Percentiles rank a stretch among this genome's conserved stretches.
Conservation (phyloP, 2,888 invertebrate species). For the Tillus elongatus region DNA sequence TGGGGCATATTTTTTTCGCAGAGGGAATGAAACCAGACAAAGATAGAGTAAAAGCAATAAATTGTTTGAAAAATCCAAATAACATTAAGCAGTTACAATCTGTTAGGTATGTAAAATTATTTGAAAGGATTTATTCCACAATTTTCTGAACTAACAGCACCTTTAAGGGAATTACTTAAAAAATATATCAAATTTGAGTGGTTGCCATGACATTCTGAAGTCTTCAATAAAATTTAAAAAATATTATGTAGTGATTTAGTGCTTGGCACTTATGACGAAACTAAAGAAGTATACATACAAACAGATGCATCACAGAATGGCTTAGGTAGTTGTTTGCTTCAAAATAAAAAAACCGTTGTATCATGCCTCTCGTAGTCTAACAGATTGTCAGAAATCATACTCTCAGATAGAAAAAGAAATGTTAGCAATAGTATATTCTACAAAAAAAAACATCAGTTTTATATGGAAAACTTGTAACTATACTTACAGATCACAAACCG, state of each 20-base stretch:
- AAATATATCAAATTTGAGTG: slow-evolving; percentile 15
- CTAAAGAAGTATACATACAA: slow-evolving; percentile 15
- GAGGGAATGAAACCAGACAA: slow-evolving; percentile 18
- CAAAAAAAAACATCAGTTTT: too few species aligned
- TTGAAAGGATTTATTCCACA: slow-evolving; percentile 18
- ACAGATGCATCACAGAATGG: slow-evolving; percentile 18
- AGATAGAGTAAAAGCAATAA: slow-evolving; percentile 17
- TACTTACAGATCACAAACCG: slow-evolving; percentile 29
- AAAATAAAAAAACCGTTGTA: slow-evolving; percentile 17
- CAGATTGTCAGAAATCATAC: slow-evolving; percentile 21
- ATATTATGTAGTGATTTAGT: slow-evolving; percentile 14
- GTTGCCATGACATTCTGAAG: slow-evolving; percentile 11
- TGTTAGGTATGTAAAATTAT: slow-evolving; percentile 21
- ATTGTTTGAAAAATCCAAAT: slow-evolving; percentile 14
- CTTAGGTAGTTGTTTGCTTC: slow-evolving; percentile 17
- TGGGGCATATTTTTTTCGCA: slow-evolving; percentile 21
- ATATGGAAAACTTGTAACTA: slow-evolving; percentile 25
- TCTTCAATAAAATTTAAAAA: slow-evolving; percentile 14
- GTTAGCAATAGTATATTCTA: slow-evolving; percentile 27
- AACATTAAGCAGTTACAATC: slow-evolving; percentile 16
- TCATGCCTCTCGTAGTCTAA: slow-evolving; percentile 18
- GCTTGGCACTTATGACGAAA: slow-evolving; percentile 16
- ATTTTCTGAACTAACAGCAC: slow-evolving; percentile 16
- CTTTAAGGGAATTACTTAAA: slow-evolving; percentile 19
- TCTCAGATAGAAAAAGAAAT: slow-evolving; percentile 33